Base-by-base conservation (phyloP, 2,888 invertebrate species). In the Eumacrocentrus americanus region DNA sequence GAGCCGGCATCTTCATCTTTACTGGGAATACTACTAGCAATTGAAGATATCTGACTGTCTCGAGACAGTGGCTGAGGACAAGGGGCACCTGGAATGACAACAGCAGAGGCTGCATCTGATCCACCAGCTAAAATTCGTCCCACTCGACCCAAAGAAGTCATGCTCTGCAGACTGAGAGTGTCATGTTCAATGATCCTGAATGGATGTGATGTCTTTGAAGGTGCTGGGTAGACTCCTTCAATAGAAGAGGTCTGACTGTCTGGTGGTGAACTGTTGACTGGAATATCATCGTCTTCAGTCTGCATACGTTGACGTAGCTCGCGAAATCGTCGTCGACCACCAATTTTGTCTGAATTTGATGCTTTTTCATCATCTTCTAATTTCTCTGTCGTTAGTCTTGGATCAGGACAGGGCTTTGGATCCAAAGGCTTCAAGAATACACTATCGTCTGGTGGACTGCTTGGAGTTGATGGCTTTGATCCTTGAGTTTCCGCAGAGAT, bases 141-240 rank as follows among this genome's bases (percentile, higher is more conserved):
- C 64, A 92, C 89, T 70, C 94, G 84, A 20, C 94, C 94, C 60
- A 94, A 83, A 50, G 94, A 94, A 70, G 92, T 92, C 86, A 94
- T 90, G 76, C 94, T 94, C 80, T 94, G 93, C 71, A 94, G 83
- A 77, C 93, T 94, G 80, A 92, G 86, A 12, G 93, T 89, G 81
- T 94, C 94, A 73, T 92, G 92, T 70, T 95, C 92, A 72, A 94
- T 92, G 66, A 94, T 91, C 77, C 90, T 86, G 77, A 93, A 93
- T 16, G 93, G 93, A 81, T 92, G 92, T 60, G 84, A 83, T 47
- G 87, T 85, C 72, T 87, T 86, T 52, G 84, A 85, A 63, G 87
- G 84, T 34, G 84, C 83, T 6, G 89, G 86, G 78, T 87, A 90
- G 11, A 90, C 87, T 62, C 91, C 91, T 72, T 94, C 94, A 56